Percentiles rank a stretch among this genome's conserved stretches.
Evolutionary conservation across 2,113 vertebrate genomes (phyloP).

Genomic region (Pachycephala philippinensis): DNA sequence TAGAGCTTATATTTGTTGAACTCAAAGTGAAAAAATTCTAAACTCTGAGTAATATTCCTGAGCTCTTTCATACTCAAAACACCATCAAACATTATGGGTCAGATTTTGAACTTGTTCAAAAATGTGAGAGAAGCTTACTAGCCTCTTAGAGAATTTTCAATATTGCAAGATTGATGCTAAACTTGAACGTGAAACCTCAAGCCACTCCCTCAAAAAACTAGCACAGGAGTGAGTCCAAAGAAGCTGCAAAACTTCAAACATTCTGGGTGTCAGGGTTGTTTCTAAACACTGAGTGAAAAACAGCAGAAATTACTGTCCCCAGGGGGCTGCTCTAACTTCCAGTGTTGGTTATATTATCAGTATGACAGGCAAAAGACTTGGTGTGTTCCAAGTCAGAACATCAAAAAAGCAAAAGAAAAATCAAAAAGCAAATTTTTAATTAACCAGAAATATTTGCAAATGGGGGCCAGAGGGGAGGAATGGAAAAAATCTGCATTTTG

Average conservation of each 20-base stretch:
- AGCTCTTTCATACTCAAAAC: background rate
- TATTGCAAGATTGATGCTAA: background rate
- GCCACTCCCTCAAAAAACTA: background rate
- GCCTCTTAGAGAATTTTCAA: background rate
- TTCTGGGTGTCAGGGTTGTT: background rate
- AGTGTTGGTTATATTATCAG: background rate
- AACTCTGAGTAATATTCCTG: background rate
- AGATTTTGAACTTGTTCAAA: background rate
- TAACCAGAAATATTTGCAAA: background rate
- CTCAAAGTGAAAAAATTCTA: background rate
- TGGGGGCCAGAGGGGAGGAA: accelerated
- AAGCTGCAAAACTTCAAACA: background rate
- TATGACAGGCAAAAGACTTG: background rate
- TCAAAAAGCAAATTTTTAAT: background rate
- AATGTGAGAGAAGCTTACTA: background rate
- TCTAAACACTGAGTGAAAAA: background rate
- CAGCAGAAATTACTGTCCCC: background rate
- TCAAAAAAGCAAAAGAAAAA: background rate
- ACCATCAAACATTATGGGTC: background rate
- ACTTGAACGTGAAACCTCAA: background rate
- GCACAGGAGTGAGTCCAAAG: background rate
- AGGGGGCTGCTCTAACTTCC: background rate
- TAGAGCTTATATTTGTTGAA: background rate
- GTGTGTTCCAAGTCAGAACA: background rate
- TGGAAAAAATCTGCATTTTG: background rate